Conservation (phyloP, 2,888 invertebrate genomes). For the Ecliptopera silaceata region DNA sequence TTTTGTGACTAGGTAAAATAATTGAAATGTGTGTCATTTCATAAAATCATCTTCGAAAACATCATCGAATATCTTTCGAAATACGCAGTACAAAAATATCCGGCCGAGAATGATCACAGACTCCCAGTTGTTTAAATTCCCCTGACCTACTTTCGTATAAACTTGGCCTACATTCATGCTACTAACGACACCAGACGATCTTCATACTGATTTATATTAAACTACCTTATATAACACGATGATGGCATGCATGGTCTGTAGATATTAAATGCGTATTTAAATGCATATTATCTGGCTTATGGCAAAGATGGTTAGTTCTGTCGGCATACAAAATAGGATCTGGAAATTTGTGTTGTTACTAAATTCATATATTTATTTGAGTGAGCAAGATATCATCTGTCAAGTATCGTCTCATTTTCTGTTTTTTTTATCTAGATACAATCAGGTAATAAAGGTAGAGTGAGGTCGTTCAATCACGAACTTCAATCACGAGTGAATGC, state of each 20-base stretch:
- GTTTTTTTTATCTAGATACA: no score
- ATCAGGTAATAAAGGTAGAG: no score
- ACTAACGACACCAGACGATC: constrained; percentile 32
- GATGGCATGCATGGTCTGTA: constrained; percentile 18
- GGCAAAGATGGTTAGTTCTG: no score
- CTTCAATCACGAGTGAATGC: no score
- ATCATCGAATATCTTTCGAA: constrained; percentile 20
- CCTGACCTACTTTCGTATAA: constrained; percentile 71
- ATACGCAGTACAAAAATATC: constrained; percentile 56
- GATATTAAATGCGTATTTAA: neutral
- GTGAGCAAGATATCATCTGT: no score
- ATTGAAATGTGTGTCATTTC: neutral
- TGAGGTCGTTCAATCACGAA: no score
- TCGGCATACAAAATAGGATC: no score
- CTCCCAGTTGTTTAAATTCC: constrained; percentile 62
- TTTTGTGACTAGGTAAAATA: neutral
- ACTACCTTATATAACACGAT: constrained; percentile 29
- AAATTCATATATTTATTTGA: no score
- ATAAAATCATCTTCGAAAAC: constrained; percentile 18
- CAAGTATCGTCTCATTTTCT: no score
- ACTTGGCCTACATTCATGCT: constrained; percentile 72
- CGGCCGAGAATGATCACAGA: constrained; percentile 55
- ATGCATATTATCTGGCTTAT: neutral
- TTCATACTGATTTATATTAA: constrained; percentile 33
- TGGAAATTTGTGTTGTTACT: no score